Evolutionary conservation across 2,888 invertebrate species (phyloP).

Genomic region (Plutella xylostella): DNA sequence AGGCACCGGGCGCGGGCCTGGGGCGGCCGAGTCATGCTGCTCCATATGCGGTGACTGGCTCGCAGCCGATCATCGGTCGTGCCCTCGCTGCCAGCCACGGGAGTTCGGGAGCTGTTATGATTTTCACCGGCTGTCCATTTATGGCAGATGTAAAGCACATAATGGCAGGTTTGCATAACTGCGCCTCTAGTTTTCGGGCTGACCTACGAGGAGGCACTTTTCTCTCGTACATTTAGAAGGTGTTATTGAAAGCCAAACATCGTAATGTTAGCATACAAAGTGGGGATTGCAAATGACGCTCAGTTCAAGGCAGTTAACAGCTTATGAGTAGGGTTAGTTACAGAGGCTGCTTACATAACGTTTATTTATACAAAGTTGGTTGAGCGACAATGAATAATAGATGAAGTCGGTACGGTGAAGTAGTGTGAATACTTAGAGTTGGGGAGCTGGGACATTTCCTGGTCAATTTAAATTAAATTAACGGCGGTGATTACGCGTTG

Average conservation of each 20-base stretch:
- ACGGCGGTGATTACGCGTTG: neutral
- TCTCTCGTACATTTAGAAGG: too few species aligned
- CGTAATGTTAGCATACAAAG: too few species aligned
- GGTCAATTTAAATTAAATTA: too few species aligned
- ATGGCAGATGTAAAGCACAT: neutral
- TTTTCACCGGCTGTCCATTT: constrained; percentile 19
- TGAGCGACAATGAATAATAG: constrained; percentile 6
- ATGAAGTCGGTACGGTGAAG: constrained; percentile 2
- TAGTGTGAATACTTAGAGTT: too few species aligned
- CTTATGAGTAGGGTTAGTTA: constrained; percentile 38
- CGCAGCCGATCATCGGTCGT: neutral
- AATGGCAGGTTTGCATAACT: constrained; percentile 14
- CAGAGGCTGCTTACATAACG: constrained; percentile 44
- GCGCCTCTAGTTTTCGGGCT: constrained; percentile 6
- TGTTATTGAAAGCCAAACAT: too few species aligned
- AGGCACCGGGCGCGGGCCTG: constrained; percentile 15
- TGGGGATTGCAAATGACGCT: too few species aligned
- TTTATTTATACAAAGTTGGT: neutral
- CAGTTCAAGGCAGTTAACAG: constrained; percentile 24
- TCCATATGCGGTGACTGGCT: constrained; percentile 25
- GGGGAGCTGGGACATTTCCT: too few species aligned
- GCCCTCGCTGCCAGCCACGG: neutral
- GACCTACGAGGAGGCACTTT: too few species aligned
- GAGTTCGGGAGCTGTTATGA: constrained; percentile 16
- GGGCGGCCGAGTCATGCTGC: constrained; percentile 20